A percentile compares a stretch with the other conserved stretches of the same genome.
These are phyloP conservation scores for Drosophila cracens DNA, from an alignment of 2,888 invertebrate species.

Conservation along the genomic window DNA sequence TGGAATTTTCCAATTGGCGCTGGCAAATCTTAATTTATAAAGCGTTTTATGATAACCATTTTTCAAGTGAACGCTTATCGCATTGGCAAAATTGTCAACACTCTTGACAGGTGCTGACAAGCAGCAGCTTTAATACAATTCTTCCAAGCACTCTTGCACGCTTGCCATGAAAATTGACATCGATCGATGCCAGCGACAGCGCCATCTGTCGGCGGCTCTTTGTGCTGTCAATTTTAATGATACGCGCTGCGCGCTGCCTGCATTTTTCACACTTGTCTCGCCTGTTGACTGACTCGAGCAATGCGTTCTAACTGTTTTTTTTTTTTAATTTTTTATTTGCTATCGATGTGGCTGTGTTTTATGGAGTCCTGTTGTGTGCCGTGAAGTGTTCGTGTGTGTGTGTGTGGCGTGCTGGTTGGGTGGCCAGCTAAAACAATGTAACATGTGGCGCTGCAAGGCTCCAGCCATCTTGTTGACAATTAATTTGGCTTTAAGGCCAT, in stretches of 20 bases:
- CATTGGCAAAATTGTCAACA: constrained; percentile 64
- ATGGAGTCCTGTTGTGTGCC: constrained; percentile 8
- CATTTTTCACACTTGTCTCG: constrained; percentile 43
- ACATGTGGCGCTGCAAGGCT: constrained; percentile 47
- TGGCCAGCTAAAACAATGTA: constrained; percentile 60
- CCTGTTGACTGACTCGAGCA: constrained; percentile 31
- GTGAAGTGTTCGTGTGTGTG: not conserved
- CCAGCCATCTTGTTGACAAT: constrained; percentile 71
- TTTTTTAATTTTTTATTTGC: not conserved
- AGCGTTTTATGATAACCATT: constrained; percentile 42
- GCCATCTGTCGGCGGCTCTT: constrained; percentile 60
- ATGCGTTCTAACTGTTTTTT: not conserved
- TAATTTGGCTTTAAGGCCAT: constrained; percentile 70
- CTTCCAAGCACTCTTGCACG: constrained; percentile 20
- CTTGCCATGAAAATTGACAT: constrained; percentile 30
- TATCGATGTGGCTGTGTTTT: not conserved
- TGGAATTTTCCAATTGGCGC: constrained; percentile 26
- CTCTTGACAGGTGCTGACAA: constrained; percentile 58
- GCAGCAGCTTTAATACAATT: constrained; percentile 40
- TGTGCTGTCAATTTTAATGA: constrained; percentile 74
- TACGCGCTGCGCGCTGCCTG: constrained; percentile 43
- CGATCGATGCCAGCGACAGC: constrained; percentile 51
- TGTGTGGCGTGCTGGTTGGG: not conserved
- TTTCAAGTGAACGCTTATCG: constrained; percentile 67
- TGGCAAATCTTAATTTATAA: constrained; percentile 49